Evolutionary conservation across 2,797 vertebrate species (phyloP).

Genomic region (Scolopax rusticola): DNA sequence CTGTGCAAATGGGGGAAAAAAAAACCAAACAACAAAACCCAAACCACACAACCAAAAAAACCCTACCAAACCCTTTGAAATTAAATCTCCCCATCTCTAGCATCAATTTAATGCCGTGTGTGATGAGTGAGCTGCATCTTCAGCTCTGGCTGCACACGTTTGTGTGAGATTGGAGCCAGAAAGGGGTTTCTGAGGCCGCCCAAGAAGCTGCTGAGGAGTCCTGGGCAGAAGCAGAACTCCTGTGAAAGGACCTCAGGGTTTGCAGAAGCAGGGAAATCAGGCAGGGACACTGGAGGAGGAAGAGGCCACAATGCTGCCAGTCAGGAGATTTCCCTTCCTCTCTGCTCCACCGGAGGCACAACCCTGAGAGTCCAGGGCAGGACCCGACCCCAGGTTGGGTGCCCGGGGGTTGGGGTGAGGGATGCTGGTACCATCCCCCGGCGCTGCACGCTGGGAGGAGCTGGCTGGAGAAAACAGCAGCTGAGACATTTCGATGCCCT

Average conservation of each 20-base stretch:
- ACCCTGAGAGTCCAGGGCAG: not conserved
- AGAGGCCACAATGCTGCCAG: not conserved
- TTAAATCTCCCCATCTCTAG: not conserved
- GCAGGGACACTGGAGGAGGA: not conserved
- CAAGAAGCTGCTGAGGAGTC: not conserved
- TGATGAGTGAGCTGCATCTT: not conserved
- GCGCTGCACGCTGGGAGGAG: not conserved
- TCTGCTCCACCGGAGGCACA: not conserved
- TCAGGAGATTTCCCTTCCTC: not conserved
- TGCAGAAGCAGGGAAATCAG: not conserved
- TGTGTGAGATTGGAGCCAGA: not conserved
- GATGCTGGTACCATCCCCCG: rapidly evolving
- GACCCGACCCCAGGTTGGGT: not conserved
- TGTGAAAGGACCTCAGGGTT: not conserved
- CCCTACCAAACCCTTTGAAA: not conserved
- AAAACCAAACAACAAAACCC: no score
- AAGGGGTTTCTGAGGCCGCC: not conserved
- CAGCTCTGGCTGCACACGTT: not conserved
- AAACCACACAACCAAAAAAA: no score
- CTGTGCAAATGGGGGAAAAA: not conserved
- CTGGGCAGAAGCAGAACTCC: not conserved
- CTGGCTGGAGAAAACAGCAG: not conserved
- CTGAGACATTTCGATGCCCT: not conserved
- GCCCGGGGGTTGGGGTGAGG: rapidly evolving
- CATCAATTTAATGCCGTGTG: not conserved